Conservation (phyloP, 2,888 invertebrate species). For the Drosophila mulleri region DNA sequence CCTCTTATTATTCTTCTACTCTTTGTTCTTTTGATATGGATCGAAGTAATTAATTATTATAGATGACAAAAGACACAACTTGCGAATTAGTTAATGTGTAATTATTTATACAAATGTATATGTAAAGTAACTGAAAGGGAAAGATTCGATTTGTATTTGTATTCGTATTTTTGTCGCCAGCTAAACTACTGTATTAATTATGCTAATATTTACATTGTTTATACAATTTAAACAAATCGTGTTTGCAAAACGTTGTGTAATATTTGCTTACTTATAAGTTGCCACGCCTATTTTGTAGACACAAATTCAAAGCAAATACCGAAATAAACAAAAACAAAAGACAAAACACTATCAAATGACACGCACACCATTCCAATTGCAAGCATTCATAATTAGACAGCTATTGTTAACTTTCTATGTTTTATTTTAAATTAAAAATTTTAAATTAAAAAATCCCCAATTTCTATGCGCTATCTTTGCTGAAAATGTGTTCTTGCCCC, state of each 20-base stretch:
- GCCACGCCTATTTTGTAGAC: conserved; percentile 55
- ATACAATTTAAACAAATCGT: conserved; percentile 63
- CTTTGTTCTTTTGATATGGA: conserved; percentile 69
- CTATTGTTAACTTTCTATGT: conserved; percentile 30
- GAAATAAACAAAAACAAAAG: conserved; percentile 20
- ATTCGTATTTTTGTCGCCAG: conserved; percentile 72
- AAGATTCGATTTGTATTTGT: conserved; percentile 40
- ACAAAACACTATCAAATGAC: conserved; percentile 32
- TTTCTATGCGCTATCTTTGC: conserved; percentile 29
- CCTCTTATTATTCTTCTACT: conserved; percentile 7
- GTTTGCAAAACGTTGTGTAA: conserved; percentile 78
- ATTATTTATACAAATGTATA: conserved; percentile 65
- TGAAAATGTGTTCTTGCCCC: conserved; percentile 58
- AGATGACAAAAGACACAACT: conserved; percentile 53
- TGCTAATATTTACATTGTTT: conserved; percentile 79
- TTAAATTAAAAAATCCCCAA: neutral
- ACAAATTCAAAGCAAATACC: conserved; percentile 44
- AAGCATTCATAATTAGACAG: conserved; percentile 43
- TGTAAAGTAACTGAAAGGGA: conserved; percentile 63
- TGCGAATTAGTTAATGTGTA: conserved; percentile 57
- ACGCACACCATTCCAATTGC: conserved; percentile 53
- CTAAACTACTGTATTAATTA: conserved; percentile 78
- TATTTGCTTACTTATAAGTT: conserved; percentile 79
- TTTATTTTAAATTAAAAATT: conserved; percentile 30
- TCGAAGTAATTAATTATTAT: conserved; percentile 51